Percentiles rank a stretch among this genome's conserved stretches.
These are phyloP conservation scores for Oscheius sp. DNA, from an alignment of 2,888 invertebrate species.

Conservation along the genomic window DNA sequence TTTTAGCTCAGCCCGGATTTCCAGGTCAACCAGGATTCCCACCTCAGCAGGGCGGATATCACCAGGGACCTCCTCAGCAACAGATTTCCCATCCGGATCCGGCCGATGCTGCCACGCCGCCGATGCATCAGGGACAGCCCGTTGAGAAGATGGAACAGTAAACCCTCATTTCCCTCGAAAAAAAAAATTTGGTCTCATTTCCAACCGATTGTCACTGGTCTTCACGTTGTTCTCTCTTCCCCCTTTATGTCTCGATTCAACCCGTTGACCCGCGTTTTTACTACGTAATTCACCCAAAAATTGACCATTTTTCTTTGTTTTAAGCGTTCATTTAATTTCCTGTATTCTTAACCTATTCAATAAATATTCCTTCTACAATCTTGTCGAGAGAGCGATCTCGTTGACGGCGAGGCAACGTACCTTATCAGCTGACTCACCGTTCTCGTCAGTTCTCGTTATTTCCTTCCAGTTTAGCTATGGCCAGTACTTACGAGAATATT, in stretches of 20 bases:
- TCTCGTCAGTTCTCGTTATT: not conserved
- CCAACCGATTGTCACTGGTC: not conserved
- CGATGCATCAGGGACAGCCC: conserved; percentile 58
- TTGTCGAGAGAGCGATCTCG: not conserved
- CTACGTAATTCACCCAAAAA: not conserved
- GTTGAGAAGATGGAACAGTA: conserved; percentile 14
- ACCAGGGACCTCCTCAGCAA: conserved; percentile 29
- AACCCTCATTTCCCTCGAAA: not conserved
- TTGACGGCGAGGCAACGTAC: not conserved
- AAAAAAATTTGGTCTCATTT: conserved; percentile 14
- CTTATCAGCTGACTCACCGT: conserved; percentile 22
- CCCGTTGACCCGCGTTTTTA: conserved; percentile 14
- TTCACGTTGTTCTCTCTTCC: conserved; percentile 11
- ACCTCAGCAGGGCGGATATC: conserved; percentile 27
- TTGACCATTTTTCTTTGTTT: conserved; percentile 4
- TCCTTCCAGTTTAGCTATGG: not conserved
- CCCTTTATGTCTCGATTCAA: conserved; percentile 8
- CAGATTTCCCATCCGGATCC: conserved; percentile 29
- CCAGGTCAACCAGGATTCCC: conserved; percentile 36
- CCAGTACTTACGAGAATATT: conserved; percentile 13
- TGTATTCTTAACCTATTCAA: not conserved
- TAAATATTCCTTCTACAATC: conserved; percentile 1
- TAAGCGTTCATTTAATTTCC: not conserved
- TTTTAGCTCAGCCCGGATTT: conserved; percentile 20
- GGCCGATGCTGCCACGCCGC: conserved; percentile 57